Evolutionary conservation across 2,797 vertebrate genomes (phyloP).

Genomic region (Halcyon badia): DNA sequence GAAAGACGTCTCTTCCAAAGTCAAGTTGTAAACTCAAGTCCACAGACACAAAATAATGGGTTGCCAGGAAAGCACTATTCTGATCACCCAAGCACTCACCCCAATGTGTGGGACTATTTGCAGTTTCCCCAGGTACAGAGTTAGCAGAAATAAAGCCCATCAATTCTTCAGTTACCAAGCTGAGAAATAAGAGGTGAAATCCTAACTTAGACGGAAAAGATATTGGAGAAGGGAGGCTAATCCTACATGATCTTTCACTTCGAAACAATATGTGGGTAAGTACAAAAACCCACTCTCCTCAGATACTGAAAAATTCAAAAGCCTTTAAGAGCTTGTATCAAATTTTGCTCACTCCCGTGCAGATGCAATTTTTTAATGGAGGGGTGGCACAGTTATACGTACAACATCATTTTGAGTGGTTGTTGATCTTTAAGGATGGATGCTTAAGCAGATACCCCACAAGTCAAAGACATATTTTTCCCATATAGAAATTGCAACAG

Average conservation of each 20-base stretch:
- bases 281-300: accelerated
- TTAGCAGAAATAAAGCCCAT: background rate
- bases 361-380: background rate
- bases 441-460: background rate
- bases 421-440: background rate
- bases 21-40: background rate
- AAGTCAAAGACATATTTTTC: background rate
- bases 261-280: background rate
- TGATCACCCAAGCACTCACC: background rate
- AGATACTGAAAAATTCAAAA: background rate
- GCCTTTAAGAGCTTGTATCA: background rate
- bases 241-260: background rate
- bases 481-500: background rate
- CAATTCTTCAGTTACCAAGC: background rate
- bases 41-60: background rate
- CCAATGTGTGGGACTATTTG: background rate
- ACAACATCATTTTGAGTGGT: background rate
- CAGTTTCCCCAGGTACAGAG: background rate
- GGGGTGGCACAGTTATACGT: background rate
- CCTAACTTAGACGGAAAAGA: background rate
- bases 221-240: accelerated
- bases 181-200: background rate
- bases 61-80: background rate
- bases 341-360: background rate
- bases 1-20: background rate